phyloP scores from a whole-genome alignment of 2,113 vertebrate genomes.

The Antennarius striatus region DNA sequence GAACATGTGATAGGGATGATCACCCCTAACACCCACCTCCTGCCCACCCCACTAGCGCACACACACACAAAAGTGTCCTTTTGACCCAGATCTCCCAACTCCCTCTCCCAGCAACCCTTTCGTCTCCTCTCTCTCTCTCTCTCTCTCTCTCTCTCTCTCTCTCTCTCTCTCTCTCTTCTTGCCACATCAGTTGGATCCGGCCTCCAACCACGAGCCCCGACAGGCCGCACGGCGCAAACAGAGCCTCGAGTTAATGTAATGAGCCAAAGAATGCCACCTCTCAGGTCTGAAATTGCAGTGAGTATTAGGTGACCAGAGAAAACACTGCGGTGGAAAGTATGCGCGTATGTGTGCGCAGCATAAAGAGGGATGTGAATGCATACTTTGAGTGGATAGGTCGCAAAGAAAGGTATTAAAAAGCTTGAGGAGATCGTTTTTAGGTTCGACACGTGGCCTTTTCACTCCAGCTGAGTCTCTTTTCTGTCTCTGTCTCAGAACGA shows the following conservation, averaged over 20 bases:
- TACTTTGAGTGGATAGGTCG: background rate
- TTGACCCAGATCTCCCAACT: constrained; percentile 66
- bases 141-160: background rate
- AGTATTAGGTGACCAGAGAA: constrained; percentile 47
- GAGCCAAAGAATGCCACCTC: constrained; percentile 60
- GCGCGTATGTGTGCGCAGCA: background rate
- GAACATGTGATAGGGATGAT: constrained; percentile 74
- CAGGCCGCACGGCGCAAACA: constrained; percentile 46
- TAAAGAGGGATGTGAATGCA: background rate
- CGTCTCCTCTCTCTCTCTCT: background rate
- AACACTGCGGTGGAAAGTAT: constrained; percentile 14
- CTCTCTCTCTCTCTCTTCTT: constrained; percentile 9
- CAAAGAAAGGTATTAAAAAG: background rate
- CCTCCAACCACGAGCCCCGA: constrained; percentile 65
- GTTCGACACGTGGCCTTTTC: constrained; percentile 37
- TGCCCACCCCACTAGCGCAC: constrained; percentile 27
- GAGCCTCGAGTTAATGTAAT: constrained; percentile 50
- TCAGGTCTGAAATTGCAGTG: constrained; percentile 38
- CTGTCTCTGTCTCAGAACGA: background rate
- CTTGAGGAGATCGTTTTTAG: no score
- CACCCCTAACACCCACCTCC: constrained; percentile 36
- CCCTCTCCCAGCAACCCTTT: constrained; percentile 23
- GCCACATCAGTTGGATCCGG: constrained; percentile 40
- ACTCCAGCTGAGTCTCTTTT: constrained; percentile 28
- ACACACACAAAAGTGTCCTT: constrained; percentile 45